These are phyloP conservation scores for Sebastiscus tertius DNA, from an alignment of 2,797 vertebrate species.

Conservation along the genomic window DNA sequence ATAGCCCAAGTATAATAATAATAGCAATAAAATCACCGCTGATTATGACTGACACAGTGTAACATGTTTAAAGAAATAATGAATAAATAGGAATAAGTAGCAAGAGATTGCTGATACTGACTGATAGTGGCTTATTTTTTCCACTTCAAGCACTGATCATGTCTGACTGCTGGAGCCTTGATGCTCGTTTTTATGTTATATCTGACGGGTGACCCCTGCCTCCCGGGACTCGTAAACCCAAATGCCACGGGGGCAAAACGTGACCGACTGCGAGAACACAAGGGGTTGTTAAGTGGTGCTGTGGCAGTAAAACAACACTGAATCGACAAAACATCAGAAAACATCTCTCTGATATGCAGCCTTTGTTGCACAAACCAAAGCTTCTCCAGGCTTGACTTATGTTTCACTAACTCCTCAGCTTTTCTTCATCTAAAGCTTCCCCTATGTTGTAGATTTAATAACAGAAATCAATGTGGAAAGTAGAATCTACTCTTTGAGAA, in stretches of 20 bases:
- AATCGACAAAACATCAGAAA: neutral
- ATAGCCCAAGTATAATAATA: too few relatives aligned
- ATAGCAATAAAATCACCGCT: too few relatives aligned
- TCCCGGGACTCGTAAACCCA: conserved; percentile 40
- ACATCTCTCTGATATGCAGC: too few relatives aligned
- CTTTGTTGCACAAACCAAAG: neutral
- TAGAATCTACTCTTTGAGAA: neutral
- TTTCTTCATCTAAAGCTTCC: neutral
- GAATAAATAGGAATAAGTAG: too few relatives aligned
- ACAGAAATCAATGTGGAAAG: neutral
- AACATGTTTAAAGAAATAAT: too few relatives aligned
- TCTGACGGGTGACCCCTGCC: conserved; percentile 2
- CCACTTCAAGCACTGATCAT: neutral
- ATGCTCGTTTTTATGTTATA: neutral
- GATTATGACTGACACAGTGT: too few relatives aligned
- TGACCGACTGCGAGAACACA: neutral
- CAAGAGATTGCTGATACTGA: too few relatives aligned
- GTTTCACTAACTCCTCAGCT: neutral
- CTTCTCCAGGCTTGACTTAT: neutral
- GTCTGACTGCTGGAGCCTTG: neutral
- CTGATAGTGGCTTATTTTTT: too few relatives aligned
- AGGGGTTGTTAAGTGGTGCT: neutral
- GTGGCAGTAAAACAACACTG: conserved; percentile 13
- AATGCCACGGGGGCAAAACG: conserved; percentile 54
- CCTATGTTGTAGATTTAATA: neutral